Evolutionary conservation across 2,113 vertebrate genomes (phyloP).

Genomic region (Empidonax alnorum): DNA sequence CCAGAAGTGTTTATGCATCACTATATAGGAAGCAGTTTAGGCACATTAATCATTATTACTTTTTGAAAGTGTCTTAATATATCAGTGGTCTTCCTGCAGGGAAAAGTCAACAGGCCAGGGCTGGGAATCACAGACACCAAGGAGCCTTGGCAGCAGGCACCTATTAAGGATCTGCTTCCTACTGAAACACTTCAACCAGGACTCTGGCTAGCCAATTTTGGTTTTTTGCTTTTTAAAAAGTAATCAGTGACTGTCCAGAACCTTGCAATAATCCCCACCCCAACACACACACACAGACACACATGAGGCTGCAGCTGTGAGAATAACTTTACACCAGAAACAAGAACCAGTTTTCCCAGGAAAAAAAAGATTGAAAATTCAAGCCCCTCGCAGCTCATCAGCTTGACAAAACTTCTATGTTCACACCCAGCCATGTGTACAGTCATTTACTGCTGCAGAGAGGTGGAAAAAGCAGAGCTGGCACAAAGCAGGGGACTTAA

Average conservation of each 20-base stretch:
- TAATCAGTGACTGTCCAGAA: neutral
- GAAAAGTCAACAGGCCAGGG: neutral
- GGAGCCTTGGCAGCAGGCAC: neutral
- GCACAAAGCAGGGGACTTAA: neutral
- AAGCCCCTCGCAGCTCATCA: neutral
- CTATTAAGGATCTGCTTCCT: neutral
- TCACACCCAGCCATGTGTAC: neutral
- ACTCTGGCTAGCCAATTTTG: neutral
- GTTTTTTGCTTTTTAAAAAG: neutral
- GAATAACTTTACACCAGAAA: neutral
- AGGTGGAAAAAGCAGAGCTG: neutral
- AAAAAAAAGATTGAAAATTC: neutral
- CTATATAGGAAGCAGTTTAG: neutral
- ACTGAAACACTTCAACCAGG: neutral
- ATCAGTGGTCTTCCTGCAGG: neutral
- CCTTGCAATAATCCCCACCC: neutral
- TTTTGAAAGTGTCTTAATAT: neutral
- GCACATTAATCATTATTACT: neutral
- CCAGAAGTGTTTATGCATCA: neutral
- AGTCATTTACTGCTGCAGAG: neutral
- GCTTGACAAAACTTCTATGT: neutral
- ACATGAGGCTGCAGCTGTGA: neutral
- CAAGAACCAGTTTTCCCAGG: neutral
- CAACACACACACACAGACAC: neutral
- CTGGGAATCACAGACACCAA: neutral